These are phyloP conservation scores for Mesitornis unicolor DNA, from an alignment of 2,113 vertebrate species.

Conservation along the genomic window DNA sequence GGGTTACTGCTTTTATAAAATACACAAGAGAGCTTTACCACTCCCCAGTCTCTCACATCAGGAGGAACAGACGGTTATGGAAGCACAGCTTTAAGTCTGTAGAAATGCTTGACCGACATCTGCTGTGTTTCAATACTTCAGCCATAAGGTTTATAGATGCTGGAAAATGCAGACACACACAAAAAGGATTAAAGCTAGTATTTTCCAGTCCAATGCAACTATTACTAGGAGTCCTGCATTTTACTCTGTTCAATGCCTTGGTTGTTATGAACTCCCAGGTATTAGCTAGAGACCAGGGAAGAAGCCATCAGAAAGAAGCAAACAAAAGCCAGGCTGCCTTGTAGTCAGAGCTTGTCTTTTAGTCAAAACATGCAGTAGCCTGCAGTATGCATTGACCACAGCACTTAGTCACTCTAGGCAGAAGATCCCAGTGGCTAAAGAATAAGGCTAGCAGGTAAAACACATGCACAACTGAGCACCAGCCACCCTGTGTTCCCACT, in stretches of 20 bases:
- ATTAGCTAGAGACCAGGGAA: background rate
- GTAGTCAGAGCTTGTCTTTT: background rate
- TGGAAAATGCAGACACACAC: background rate
- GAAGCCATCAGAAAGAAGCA: background rate
- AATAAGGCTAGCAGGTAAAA: background rate
- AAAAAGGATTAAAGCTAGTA: background rate
- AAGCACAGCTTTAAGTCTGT: background rate
- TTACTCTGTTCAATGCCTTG: background rate
- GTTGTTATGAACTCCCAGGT: background rate
- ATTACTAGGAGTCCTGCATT: background rate
- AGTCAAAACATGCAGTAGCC: background rate
- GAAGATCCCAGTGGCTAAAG: background rate
- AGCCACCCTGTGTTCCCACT: background rate
- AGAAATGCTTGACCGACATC: background rate
- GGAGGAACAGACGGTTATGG: background rate
- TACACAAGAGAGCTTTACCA: background rate
- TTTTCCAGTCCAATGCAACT: background rate
- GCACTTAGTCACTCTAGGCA: background rate
- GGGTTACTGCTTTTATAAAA: background rate
- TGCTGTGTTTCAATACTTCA: background rate
- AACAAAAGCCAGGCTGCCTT: background rate
- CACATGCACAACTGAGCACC: background rate
- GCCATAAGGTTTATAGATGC: background rate
- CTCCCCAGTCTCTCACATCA: background rate
- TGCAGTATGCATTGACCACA: background rate